Percentiles rank a stretch among this genome's conserved stretches.
phyloP scores from a whole-genome alignment of 2,888 invertebrate species.

The Crocallis elinguaria region DNA sequence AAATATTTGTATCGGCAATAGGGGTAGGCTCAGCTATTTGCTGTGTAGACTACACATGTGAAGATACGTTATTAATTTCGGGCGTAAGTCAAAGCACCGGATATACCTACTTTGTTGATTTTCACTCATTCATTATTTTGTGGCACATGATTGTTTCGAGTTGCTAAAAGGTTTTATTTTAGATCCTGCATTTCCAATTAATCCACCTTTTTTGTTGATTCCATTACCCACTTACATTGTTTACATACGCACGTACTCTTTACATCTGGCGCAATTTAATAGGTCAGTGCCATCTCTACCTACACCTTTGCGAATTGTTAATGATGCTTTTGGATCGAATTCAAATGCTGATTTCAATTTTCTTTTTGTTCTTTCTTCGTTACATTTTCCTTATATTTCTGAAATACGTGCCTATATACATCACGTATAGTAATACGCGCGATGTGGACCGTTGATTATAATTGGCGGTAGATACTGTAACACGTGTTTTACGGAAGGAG shows the following conservation, averaged over 20 bases:
- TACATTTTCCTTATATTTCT: background rate
- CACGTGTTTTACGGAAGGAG: too few relatives aligned
- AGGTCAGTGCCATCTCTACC: constrained; percentile 40
- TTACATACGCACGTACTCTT: background rate
- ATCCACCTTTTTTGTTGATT: background rate
- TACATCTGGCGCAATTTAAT: constrained; percentile 19
- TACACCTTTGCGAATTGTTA: constrained; percentile 28
- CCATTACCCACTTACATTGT: constrained; percentile 1
- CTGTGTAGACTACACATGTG: too few relatives aligned
- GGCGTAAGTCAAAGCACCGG: too few relatives aligned
- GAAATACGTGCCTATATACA: background rate
- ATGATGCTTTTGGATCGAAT: constrained; percentile 5
- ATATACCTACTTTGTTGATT: too few relatives aligned
- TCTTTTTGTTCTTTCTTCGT: background rate
- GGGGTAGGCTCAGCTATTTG: too few relatives aligned
- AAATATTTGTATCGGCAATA: too few relatives aligned
- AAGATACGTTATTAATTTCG: too few relatives aligned
- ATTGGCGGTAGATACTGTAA: too few relatives aligned
- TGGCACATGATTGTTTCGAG: background rate
- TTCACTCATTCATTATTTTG: too few relatives aligned
- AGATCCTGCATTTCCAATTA: background rate
- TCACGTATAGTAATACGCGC: background rate
- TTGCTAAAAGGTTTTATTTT: background rate
- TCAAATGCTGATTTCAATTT: constrained; percentile 1
- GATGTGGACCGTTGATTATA: too few relatives aligned